Conservation (phyloP, 2,797 vertebrate genomes). For the Siniperca obscura region DNA sequence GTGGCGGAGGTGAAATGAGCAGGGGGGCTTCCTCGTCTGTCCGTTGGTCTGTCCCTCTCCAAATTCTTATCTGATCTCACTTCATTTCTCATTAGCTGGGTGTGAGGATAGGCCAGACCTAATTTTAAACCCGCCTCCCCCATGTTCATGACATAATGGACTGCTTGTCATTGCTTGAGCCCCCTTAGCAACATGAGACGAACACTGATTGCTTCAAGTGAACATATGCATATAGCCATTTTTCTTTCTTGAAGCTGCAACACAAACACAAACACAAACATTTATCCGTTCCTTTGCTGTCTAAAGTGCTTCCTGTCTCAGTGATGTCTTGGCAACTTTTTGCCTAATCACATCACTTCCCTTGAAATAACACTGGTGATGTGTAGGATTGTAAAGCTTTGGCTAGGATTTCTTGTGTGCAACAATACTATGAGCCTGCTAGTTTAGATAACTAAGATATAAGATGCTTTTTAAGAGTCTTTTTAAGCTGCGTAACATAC, state of each 20-base stretch:
- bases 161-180: conserved; percentile 61
- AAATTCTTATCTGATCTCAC: conserved; percentile 84
- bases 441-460: conserved; percentile 7
- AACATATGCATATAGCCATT: conserved; percentile 57
- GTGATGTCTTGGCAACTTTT: conserved; percentile 49
- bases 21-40: conserved; percentile 78
- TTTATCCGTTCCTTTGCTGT: conserved; percentile 51
- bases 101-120: conserved; percentile 65
- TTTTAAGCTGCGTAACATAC: conserved; percentile 29
- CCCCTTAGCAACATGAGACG: conserved; percentile 67
- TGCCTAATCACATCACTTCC: conserved; percentile 28
- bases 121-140: conserved; percentile 44
- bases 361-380: conserved; percentile 63
- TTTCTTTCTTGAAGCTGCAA: conserved; percentile 48
- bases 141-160: conserved; percentile 55
- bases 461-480: not conserved
- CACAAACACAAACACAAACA: conserved; percentile 23
- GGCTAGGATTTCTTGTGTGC: conserved; percentile 34
- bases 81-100: conserved; percentile 81
- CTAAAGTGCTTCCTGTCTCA: conserved; percentile 61
- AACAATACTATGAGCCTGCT: conserved; percentile 19
- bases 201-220: conserved; percentile 56
- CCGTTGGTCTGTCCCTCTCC: conserved; percentile 55
- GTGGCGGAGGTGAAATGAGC: conserved; percentile 76
- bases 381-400: conserved; percentile 39